phyloP scores from a whole-genome alignment of 2,888 invertebrate species.

The Oxycera nigricornis region DNA sequence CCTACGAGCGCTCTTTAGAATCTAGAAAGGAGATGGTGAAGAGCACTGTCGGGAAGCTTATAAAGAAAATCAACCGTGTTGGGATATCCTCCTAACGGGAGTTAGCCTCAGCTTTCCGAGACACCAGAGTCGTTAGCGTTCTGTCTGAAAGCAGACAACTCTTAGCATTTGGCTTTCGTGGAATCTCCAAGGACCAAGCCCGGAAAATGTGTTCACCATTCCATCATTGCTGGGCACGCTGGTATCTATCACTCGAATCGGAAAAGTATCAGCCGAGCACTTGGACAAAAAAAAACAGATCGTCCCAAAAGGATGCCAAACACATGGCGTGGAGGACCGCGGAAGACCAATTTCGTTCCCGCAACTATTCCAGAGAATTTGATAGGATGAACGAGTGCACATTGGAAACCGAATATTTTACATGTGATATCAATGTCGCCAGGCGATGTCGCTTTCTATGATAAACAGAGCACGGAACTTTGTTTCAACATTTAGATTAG shows the following conservation, averaged over 20 bases:
- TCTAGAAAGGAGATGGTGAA: too few relatives aligned
- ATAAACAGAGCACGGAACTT: constrained; percentile 13
- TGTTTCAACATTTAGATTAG: constrained; percentile 19
- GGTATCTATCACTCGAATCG: neutral
- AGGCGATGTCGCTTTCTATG: constrained; percentile 13
- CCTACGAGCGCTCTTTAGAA: too few relatives aligned
- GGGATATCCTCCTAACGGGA: too few relatives aligned
- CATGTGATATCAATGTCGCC: constrained; percentile 27
- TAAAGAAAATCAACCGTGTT: too few relatives aligned
- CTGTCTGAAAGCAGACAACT: neutral
- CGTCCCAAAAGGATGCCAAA: constrained; percentile 32
- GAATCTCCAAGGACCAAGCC: constrained; percentile 24
- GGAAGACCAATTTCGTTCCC: neutral
- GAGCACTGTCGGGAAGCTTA: too few relatives aligned
- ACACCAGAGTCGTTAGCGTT: neutral
- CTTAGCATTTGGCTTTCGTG: neutral
- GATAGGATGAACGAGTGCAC: too few relatives aligned
- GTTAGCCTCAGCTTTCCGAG: constrained; percentile 13
- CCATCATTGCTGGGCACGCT: neutral
- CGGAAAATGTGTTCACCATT: constrained; percentile 24
- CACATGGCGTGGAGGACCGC: constrained; percentile 1
- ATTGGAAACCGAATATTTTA: neutral
- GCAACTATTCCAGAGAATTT: neutral
- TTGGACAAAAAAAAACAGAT: neutral
- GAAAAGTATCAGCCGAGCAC: neutral